phyloP scores from a whole-genome alignment of 2,888 invertebrate genomes.

The Schizotus pectinicornis region DNA sequence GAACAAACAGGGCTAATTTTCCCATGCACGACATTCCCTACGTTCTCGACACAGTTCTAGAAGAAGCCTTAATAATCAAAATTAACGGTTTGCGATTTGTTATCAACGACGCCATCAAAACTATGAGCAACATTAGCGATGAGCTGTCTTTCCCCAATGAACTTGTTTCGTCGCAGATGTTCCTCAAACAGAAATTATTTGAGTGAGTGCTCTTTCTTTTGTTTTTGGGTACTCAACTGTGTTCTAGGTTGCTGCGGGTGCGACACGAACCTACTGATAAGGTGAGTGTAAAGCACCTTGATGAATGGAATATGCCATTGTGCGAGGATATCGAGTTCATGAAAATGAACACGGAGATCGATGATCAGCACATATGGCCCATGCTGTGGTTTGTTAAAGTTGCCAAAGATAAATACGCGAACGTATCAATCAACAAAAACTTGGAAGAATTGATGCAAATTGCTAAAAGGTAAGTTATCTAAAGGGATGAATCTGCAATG shows the following conservation, averaged over 20 bases:
- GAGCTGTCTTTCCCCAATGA: conserved; percentile 50
- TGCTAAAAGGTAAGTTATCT: conserved; percentile 60
- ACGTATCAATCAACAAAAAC: conserved; percentile 53
- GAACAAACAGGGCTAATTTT: conserved; percentile 66
- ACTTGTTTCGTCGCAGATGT: conserved; percentile 57
- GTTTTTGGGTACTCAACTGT: conserved; percentile 17
- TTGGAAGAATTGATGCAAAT: conserved; percentile 58
- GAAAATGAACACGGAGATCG: conserved; percentile 47
- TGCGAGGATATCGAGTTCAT: conserved; percentile 50
- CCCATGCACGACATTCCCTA: conserved; percentile 87
- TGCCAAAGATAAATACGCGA: conserved; percentile 49
- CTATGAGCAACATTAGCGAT: conserved; percentile 54
- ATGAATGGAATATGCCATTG: conserved; percentile 56
- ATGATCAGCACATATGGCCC: conserved; percentile 55
- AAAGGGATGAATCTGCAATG: no score
- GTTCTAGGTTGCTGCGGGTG: conserved; percentile 56
- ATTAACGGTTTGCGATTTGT: conserved; percentile 76
- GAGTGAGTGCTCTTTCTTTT: conserved; percentile 50
- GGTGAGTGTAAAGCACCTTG: conserved; percentile 47
- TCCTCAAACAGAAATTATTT: conserved; percentile 58
- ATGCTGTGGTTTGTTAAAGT: conserved; percentile 63
- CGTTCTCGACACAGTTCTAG: conserved; percentile 76
- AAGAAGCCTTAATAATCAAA: conserved; percentile 68
- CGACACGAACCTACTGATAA: conserved; percentile 56
- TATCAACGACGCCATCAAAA: conserved; percentile 71